These are phyloP conservation scores for Ariopsis seemanni DNA, from an alignment of 2,113 vertebrate species.

Conservation along the genomic window DNA sequence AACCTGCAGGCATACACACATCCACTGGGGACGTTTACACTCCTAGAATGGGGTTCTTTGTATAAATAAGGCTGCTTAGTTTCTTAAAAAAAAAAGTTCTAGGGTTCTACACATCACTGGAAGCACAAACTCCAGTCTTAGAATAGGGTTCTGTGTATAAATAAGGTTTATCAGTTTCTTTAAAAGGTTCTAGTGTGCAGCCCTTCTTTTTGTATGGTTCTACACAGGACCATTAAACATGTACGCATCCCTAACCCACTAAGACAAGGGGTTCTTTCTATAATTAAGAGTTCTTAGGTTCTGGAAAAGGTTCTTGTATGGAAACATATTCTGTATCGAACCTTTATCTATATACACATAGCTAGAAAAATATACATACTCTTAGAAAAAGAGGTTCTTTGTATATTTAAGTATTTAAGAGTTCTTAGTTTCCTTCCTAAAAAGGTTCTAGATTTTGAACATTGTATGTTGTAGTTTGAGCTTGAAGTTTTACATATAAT, in stretches of 20 bases:
- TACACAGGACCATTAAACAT: neutral
- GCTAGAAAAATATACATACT: neutral
- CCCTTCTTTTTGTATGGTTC: neutral
- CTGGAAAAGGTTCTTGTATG: neutral
- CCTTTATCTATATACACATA: neutral
- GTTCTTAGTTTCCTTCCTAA: neutral
- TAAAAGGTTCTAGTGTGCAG: neutral
- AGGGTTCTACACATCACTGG: neutral
- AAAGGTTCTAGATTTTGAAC: neutral
- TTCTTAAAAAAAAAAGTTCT: no score
- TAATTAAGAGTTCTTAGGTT: neutral
- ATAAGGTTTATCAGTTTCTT: neutral
- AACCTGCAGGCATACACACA: neutral
- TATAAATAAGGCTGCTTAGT: neutral
- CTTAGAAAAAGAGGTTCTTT: neutral
- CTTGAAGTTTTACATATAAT: neutral
- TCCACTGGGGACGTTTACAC: neutral
- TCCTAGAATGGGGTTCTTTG: neutral
- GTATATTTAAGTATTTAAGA: neutral
- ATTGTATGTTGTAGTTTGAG: neutral
- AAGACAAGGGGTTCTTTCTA: neutral
- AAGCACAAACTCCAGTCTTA: neutral
- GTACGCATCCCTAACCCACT: neutral
- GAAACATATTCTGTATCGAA: neutral
- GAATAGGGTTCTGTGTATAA: neutral